Conservation (phyloP, 2,113 vertebrate genomes). For the Pachyramphus minor region DNA sequence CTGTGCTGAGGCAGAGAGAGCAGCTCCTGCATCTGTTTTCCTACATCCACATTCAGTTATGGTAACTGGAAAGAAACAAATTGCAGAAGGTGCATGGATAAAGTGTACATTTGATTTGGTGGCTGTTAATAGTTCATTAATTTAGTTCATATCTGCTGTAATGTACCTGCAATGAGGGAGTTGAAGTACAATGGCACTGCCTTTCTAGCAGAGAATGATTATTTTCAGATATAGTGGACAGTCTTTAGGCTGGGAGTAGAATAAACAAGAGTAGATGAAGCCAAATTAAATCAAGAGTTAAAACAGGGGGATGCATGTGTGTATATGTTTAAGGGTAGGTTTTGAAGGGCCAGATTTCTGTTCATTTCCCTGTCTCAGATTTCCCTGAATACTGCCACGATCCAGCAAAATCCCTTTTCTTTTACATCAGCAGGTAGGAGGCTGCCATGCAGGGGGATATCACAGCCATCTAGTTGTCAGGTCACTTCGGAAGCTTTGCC, state of each 20-base stretch:
- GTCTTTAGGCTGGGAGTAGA: background rate
- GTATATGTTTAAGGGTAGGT: background rate
- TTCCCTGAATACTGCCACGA: background rate
- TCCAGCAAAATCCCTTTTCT: background rate
- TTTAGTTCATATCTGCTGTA: background rate
- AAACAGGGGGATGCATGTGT: fast-evolving
- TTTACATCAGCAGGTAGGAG: background rate
- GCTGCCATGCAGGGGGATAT: background rate
- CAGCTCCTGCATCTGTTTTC: background rate
- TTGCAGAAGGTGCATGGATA: background rate
- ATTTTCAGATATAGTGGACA: background rate
- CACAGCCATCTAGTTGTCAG: background rate
- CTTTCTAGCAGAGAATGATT: background rate
- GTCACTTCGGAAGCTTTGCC: background rate
- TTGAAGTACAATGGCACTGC: background rate
- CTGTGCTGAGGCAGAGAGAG: background rate
- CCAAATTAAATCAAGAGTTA: background rate
- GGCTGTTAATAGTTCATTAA: background rate
- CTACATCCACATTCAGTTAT: background rate
- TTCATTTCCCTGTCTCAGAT: background rate
- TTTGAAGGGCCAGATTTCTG: background rate
- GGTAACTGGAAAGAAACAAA: background rate
- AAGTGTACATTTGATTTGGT: background rate
- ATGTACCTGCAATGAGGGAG: background rate
- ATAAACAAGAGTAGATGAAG: background rate